Evolutionary conservation across 1,140 invertebrate species (phyloP).

Genomic region (Globodera rostochiensis): DNA sequence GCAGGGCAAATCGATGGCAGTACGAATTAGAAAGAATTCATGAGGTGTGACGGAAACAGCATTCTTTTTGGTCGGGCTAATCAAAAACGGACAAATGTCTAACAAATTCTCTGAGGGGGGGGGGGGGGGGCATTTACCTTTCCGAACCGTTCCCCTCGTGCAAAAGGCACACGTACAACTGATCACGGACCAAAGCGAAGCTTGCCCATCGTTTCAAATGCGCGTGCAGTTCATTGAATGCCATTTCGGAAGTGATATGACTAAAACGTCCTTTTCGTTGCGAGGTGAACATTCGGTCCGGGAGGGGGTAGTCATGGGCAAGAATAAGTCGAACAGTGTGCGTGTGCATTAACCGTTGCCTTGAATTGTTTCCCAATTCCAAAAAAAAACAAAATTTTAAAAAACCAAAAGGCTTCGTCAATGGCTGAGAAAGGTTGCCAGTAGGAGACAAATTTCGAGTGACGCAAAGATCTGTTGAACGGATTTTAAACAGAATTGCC

Average conservation of each 20-base stretch:
- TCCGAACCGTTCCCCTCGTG: neutral
- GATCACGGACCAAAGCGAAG: conserved; percentile 32
- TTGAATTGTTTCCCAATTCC: no score
- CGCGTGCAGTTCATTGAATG: conserved; percentile 34
- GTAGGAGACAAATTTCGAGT: conserved; percentile 46
- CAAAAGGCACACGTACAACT: conserved; percentile 24
- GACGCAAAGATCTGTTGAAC: conserved; percentile 36
- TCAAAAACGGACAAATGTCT: neutral
- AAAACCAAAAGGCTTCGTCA: conserved; percentile 35
- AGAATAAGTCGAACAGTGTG: conserved; percentile 44
- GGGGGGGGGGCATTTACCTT: no score
- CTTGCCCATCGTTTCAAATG: conserved; percentile 3
- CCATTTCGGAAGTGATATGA: conserved; percentile 28
- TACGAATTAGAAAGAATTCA: conserved; percentile 43
- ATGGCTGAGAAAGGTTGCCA: conserved; percentile 44
- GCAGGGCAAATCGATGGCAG: conserved; percentile 39
- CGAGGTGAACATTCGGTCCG: conserved; percentile 43
- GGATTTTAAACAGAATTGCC: neutral
- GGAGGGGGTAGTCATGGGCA: conserved; percentile 43
- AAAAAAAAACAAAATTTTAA: no score
- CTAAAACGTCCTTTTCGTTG: conserved; percentile 30
- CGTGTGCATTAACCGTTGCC: conserved; percentile 51
- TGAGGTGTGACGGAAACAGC: conserved; percentile 20
- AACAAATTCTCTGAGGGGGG: no score
- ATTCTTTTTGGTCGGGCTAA: conserved; percentile 17